A percentile compares a stretch with the other conserved stretches of the same genome.
Conservation (phyloP, 2,797 vertebrate genomes). For the Galaxias olidus region DNA sequence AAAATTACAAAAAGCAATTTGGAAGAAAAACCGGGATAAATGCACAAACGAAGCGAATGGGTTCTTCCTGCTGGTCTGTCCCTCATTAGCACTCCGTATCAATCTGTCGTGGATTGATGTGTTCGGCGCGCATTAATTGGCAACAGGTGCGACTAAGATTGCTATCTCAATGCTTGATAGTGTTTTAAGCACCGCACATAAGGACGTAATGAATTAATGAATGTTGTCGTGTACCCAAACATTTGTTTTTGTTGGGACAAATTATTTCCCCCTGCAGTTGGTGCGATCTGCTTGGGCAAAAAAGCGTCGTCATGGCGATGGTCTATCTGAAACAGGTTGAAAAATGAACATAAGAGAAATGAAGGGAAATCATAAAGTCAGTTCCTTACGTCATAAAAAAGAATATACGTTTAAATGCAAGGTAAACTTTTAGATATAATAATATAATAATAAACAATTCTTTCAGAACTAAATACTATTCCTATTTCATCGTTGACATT, state of each 20-base stretch:
- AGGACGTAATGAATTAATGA: constrained; percentile 87
- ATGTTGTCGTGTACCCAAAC: constrained; percentile 76
- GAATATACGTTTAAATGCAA: too few species aligned
- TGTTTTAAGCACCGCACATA: constrained; percentile 80
- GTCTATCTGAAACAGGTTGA: too few species aligned
- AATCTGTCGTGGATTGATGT: constrained; percentile 80
- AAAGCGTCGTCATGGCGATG: constrained; percentile 3
- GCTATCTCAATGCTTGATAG: constrained; percentile 78
- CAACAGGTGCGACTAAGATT: constrained; percentile 84
- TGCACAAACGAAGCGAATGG: constrained; percentile 26
- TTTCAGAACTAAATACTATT: too few species aligned
- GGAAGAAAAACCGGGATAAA: constrained; percentile 11
- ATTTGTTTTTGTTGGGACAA: constrained; percentile 73
- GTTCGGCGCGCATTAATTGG: constrained; percentile 84
- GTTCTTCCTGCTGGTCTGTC: constrained; percentile 23
- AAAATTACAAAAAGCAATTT: constrained; percentile 24
- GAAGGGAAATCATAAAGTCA: too few species aligned
- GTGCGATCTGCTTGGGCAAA: constrained; percentile 65
- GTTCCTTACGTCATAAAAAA: too few species aligned
- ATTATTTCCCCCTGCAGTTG: constrained; percentile 74
- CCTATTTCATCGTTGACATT: too few species aligned
- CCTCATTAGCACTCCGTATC: constrained; percentile 15
- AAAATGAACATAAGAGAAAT: too few species aligned
- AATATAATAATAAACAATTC: too few species aligned
- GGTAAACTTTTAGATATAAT: too few species aligned